A percentile compares a stretch with the other conserved stretches of the same genome.
These are phyloP conservation scores for Orientallactaga sibirica DNA, from an alignment of 2,797 vertebrate genomes.

Conservation along the genomic window DNA sequence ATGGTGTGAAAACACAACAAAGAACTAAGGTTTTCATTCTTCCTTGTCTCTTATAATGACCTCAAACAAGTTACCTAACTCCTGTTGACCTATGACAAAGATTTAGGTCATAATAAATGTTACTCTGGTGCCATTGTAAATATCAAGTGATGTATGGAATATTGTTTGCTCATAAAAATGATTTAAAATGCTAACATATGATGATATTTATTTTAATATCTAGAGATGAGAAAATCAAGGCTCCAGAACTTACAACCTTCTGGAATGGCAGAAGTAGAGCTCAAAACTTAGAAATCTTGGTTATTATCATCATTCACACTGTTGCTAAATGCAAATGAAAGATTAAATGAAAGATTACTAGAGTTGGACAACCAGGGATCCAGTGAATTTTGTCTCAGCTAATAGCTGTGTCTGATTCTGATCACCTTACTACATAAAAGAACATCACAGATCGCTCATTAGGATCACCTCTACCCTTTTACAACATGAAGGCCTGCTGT, in stretches of 20 bases:
- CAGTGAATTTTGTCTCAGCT: neutral
- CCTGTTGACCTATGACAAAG: neutral
- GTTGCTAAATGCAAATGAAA: neutral
- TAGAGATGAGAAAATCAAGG: neutral
- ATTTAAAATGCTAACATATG: slow-evolving; percentile 9
- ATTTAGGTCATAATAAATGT: neutral
- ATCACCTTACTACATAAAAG: neutral
- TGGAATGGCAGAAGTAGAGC: slow-evolving; percentile 25
- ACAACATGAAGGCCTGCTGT: neutral
- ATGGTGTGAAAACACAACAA: neutral
- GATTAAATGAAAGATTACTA: neutral
- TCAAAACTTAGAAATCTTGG: neutral
- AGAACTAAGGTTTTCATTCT: neutral
- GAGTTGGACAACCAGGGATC: neutral
- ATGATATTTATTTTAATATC: neutral
- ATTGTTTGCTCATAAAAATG: slow-evolving; percentile 18
- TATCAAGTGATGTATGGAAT: neutral
- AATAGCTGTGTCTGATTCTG: neutral
- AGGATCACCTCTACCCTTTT: neutral
- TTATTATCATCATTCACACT: neutral
- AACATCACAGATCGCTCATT: slow-evolving; percentile 39
- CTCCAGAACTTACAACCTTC: neutral
- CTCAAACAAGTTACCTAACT: slow-evolving; percentile 40
- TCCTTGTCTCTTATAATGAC: neutral
- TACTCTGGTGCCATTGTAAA: neutral